Base-by-base conservation (phyloP, 2,797 vertebrate genomes). In the Bovichtus variegatus region DNA sequence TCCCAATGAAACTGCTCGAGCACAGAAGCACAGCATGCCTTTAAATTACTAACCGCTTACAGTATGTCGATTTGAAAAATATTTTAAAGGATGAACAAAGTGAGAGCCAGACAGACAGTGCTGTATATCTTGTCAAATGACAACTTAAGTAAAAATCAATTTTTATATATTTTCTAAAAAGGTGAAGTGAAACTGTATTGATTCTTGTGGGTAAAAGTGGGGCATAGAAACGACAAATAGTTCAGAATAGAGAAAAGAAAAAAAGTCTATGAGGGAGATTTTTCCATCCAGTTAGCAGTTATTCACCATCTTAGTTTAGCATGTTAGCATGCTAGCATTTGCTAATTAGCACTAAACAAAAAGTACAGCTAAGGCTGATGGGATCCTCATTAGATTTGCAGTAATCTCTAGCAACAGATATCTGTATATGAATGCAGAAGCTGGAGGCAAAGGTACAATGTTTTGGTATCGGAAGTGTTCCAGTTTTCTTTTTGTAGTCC, bases 91-190 rank as follows among this genome's bases (percentile, higher is more conserved):
- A n/a, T 8, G 27, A 75, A 67, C 55, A 51, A 23, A 66, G 12
- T 36, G 34, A 73, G 25, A 0, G 19, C 9, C 1, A 13, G 25
- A 27, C 55, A 61, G 51, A 51, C 13, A 9, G 29, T 0, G 2
- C 46, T 19, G 1, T 53, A 8, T 29, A 54, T 51, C 41, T 74
- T 71, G 19, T 74, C 59, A 71, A 73, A 81, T 38, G 25, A 74
- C 40, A 31, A 16, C 18, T 47, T 60, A 47, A 2, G 63, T 2
- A 29, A 61, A 61, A 83, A 74, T 44, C 41, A 0, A 61, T 78
- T 60, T n/a, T 78, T 12, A 29, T 55, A 16, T 53, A 9, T 54
- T 64, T 83, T 72, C 27, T 50, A 71, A 57, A 83, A n/a, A 61
- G 19, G 49, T 16, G 12, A 68, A 23, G 31, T 53, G 68, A 78